A percentile compares a stretch with the other conserved stretches of the same genome.
These are phyloP conservation scores for Leptestheria dahalacensis DNA, from an alignment of 1,140 invertebrate genomes.

Conservation along the genomic window DNA sequence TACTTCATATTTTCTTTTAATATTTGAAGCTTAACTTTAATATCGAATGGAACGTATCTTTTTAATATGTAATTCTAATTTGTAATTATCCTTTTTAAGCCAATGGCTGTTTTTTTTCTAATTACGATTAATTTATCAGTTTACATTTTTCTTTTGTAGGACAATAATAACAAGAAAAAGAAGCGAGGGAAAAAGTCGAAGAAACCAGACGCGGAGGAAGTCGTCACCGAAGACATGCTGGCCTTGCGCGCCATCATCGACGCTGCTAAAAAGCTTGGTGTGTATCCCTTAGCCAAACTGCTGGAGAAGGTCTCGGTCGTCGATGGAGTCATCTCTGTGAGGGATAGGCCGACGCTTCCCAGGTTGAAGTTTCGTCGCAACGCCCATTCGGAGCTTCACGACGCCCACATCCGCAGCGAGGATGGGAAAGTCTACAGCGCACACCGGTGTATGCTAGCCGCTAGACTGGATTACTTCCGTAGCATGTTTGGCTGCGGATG, in stretches of 20 bases:
- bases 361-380: constrained; percentile 23
- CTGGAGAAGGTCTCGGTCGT: constrained; percentile 18
- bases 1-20: too few species aligned
- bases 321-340: constrained; percentile 12
- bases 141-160: constrained; percentile 25
- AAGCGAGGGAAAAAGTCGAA: constrained; percentile 22
- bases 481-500: constrained; percentile 54
- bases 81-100: too few species aligned
- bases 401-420: constrained; percentile 40
- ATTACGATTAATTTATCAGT: too few species aligned
- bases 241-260: constrained; percentile 40
- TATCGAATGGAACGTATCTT: too few species aligned
- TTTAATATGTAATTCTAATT: too few species aligned
- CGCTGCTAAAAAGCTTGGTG: constrained; percentile 31
- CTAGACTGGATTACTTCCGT: constrained; percentile 55
- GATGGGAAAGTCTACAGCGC: constrained; percentile 42
- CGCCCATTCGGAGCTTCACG: constrained; percentile 37
- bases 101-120: constrained; percentile 30
- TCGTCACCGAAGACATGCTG: constrained; percentile 23
- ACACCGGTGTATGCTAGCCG: constrained; percentile 55
- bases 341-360: constrained; percentile 3
- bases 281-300: constrained; percentile 27
- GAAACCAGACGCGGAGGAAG: constrained; percentile 22
- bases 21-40: too few species aligned
- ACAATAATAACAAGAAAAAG: constrained; percentile 22